Base-by-base conservation (phyloP, 2,888 invertebrate genomes). In the Atethmia centrago region DNA sequence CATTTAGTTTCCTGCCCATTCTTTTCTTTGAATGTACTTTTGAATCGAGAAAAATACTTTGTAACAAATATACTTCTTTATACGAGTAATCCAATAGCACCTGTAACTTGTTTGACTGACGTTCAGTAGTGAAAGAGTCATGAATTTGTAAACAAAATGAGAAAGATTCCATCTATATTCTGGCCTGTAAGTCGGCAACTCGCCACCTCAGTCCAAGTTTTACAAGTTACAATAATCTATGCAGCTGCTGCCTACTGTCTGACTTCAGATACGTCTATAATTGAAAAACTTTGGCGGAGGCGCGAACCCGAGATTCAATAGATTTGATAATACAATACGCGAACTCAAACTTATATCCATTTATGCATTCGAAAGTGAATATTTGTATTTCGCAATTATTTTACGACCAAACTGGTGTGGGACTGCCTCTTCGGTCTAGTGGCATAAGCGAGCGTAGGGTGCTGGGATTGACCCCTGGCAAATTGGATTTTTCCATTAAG, bases 221-320 rank as follows among this genome's bases (percentile, higher is more conserved):
- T 8, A 21, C 42, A 68, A 75, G 47, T 61, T 49, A 5, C n/a
- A 45, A n/a, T 62, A 61, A 55, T 55, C 16, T 19, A 28, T 45
- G 31, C 58, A 79, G 64, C 47, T 61, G 79, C 31, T 12, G 49
- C 36, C 25, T 5, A 28, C 21, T 63, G 49, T 42, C 42, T 25
- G 47, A 40, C 47, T 51, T 16, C 53, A 53, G 71, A 64, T 42
- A 42, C 71, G 47, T 19, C 31, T 65, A 14, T 71, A 65, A 77
- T 77, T 79, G 79, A 28, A 77, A 71, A 77, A 77, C 61, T 77
- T 77, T 21, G 16, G 9, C 14, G 40, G 40, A 28, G 31, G 28
- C 56, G 42, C 31, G 28, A 56, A 12, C 7, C 8, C 7, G 31
- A 36, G 49, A 14, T 56, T 31, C 28, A 49, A 65, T 64, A 45